Conservation (phyloP, 2,888 invertebrate genomes). For the Tiliacea citrago region DNA sequence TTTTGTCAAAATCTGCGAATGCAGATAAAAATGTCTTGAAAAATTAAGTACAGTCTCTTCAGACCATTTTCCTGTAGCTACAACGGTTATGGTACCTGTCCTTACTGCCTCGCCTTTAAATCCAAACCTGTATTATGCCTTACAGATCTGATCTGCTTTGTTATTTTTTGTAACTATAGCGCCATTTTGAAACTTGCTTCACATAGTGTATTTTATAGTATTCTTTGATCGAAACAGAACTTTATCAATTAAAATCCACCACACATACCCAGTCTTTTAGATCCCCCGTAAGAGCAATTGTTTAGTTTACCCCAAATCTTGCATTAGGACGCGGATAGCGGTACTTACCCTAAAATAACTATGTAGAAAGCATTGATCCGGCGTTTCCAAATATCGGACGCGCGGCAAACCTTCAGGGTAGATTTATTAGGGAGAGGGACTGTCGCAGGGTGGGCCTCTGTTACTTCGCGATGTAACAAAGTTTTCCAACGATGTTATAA, state of each 20-base stretch:
- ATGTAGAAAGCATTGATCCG: conserved; percentile 73
- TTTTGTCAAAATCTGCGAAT: too few species aligned
- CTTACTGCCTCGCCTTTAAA: too few species aligned
- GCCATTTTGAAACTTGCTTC: too few species aligned
- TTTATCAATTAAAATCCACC: conserved; percentile 41
- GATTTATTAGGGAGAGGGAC: conserved; percentile 79
- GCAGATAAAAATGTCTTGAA: too few species aligned
- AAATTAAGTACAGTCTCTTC: too few species aligned
- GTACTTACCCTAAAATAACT: conserved; percentile 71
- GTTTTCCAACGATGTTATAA: conserved; percentile 61
- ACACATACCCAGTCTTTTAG: conserved; percentile 32
- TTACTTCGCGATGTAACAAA: conserved; percentile 59
- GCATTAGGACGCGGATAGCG: conserved; percentile 61
- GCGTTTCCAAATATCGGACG: conserved; percentile 75
- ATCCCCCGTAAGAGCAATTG: conserved; percentile 49
- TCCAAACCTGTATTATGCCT: too few species aligned
- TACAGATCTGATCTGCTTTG: too few species aligned
- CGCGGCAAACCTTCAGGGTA: conserved; percentile 74
- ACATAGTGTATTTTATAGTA: too few species aligned
- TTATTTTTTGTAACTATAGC: too few species aligned
- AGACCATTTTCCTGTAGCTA: too few species aligned
- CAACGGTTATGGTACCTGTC: too few species aligned
- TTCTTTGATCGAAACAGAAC: neutral
- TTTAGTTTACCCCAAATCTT: conserved; percentile 65
- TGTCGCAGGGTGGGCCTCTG: conserved; percentile 60